A percentile compares a stretch with the other conserved stretches of the same genome.
Evolutionary conservation across 2,888 invertebrate species (phyloP).

Genomic region (Hecatera dysodea): DNA sequence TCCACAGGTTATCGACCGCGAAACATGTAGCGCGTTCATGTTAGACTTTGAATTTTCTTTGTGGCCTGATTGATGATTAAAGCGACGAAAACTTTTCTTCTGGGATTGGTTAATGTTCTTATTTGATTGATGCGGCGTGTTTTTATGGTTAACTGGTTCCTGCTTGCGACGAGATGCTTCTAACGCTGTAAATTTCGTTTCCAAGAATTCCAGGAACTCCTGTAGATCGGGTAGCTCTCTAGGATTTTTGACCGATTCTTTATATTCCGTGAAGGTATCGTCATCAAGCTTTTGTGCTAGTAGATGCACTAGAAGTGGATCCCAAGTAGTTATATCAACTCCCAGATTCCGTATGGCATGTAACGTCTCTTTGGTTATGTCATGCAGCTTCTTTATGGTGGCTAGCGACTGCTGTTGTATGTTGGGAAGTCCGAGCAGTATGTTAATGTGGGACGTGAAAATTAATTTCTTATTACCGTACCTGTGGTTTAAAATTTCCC

Average conservation of each 20-base stretch:
- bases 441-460: too few species aligned
- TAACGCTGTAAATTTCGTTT: constrained; percentile 13
- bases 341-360: not conserved
- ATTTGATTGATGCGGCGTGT: not conserved
- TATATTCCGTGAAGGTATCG: constrained; percentile 1
- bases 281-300: not conserved
- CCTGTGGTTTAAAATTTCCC: too few species aligned
- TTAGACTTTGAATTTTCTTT: not conserved
- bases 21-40: not conserved
- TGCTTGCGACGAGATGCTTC: constrained; percentile 18
- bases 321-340: not conserved
- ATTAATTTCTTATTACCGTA: too few species aligned
- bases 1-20: not conserved
- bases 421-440: not conserved
- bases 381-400: not conserved
- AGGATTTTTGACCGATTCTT: not conserved
- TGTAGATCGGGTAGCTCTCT: too few species aligned
- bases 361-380: not conserved
- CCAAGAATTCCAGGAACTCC: too few species aligned
- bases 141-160: constrained; percentile 2
- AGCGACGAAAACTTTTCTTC: constrained; percentile 6
- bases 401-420: not conserved
- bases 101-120: not conserved
- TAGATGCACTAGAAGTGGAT: not conserved
- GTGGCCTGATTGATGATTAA: constrained; percentile 1